Percentiles rank a stretch among this genome's conserved stretches.
These are phyloP conservation scores for Alloscopus bannaensis DNA, from an alignment of 2,888 invertebrate species.

Conservation along the genomic window DNA sequence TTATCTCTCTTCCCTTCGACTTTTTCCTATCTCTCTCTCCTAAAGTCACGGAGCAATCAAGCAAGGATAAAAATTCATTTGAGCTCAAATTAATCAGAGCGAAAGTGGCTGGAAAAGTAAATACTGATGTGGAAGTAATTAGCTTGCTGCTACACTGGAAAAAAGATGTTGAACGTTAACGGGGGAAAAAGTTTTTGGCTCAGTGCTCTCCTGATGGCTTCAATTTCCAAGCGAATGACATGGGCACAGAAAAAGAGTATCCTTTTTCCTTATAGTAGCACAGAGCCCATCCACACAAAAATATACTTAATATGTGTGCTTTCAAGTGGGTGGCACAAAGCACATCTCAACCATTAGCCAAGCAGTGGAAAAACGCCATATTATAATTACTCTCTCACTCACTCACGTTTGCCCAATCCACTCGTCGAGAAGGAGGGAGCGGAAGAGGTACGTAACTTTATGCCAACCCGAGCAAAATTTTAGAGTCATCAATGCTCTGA, in stretches of 20 bases:
- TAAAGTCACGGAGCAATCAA: conserved; percentile 37
- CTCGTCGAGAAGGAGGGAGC: no score
- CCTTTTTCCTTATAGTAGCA: background rate
- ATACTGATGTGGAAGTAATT: conserved; percentile 62
- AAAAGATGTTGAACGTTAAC: background rate
- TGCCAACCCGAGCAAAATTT: no score
- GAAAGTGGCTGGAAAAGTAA: conserved; percentile 53
- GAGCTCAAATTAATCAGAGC: conserved; percentile 48
- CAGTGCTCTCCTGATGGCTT: conserved; percentile 41
- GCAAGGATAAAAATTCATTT: conserved; percentile 49
- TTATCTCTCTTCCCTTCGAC: background rate
- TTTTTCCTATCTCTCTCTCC: background rate
- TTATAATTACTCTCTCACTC: no score
- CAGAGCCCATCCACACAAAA: no score
- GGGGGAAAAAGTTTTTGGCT: conserved; percentile 42
- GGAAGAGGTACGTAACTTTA: no score
- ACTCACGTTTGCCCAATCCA: no score
- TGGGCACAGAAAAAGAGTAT: conserved; percentile 41
- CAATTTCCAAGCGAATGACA: conserved; percentile 53
- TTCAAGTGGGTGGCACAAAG: no score
- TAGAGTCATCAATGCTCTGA: no score
- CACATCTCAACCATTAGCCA: no score
- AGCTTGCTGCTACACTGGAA: conserved; percentile 27
- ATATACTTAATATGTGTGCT: no score
- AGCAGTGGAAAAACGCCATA: no score